Conservation (phyloP, 2,888 invertebrate genomes). For the Spodoptera littoralis region DNA sequence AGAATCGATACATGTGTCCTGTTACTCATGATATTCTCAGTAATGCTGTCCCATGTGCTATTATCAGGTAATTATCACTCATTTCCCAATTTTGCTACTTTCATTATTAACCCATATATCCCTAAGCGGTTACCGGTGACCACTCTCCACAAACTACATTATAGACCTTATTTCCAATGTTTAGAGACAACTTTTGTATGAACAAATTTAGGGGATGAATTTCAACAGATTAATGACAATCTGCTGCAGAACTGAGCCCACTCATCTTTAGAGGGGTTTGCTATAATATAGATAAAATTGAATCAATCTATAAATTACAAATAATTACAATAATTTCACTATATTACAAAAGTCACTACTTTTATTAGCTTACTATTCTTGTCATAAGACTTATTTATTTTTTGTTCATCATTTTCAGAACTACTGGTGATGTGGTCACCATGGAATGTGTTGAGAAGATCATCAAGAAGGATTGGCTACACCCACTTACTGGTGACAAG, state of each 20-base stretch:
- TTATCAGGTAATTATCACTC: conserved; percentile 89
- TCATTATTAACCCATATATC: not conserved
- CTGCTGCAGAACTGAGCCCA: too few relatives aligned
- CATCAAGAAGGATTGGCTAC: conserved; percentile 98
- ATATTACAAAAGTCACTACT: too few relatives aligned
- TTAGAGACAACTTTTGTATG: too few relatives aligned
- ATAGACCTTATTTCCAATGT: too few relatives aligned
- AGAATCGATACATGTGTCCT: conserved; percentile 98
- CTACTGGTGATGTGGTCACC: conserved; percentile 97
- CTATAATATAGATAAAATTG: not conserved
- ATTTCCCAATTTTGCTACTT: not conserved
- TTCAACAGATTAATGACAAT: not conserved
- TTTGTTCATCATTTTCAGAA: conserved; percentile 65
- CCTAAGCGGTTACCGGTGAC: too few relatives aligned
- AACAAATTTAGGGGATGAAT: too few relatives aligned
- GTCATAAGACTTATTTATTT: too few relatives aligned
- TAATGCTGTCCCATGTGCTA: conserved; percentile 98
- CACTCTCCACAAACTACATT: too few relatives aligned
- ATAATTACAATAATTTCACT: too few relatives aligned
- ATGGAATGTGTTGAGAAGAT: conserved; percentile 98
- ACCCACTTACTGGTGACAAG: conserved; percentile 96
- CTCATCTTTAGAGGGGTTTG: too few relatives aligned
- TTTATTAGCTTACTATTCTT: too few relatives aligned
- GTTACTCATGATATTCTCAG: conserved; percentile 98
- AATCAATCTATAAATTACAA: too few relatives aligned